phyloP scores from a whole-genome alignment of 2,797 vertebrate species.

The Tauraco hartlaubi region DNA sequence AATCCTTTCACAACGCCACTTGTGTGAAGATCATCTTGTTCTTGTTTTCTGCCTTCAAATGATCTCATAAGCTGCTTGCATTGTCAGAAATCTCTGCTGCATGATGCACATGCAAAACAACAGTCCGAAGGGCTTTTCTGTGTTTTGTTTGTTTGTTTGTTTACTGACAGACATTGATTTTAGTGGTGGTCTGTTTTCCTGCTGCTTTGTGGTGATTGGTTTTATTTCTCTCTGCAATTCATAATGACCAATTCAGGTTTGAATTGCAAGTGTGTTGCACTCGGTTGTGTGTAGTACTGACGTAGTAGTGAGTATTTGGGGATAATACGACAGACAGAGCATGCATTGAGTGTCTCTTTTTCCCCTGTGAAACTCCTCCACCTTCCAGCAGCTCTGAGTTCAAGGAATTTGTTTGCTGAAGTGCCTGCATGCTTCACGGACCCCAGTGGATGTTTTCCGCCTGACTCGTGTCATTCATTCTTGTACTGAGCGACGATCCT shows the following conservation, averaged over 20 bases:
- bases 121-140: not conserved
- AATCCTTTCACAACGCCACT: not conserved
- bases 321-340: not conserved
- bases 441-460: not conserved
- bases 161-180: not conserved
- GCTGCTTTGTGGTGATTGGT: not conserved
- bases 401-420: not conserved
- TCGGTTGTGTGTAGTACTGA: not conserved
- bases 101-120: not conserved
- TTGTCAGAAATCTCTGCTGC: not conserved
- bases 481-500: not conserved
- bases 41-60: not conserved
- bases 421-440: not conserved
- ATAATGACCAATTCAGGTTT: not conserved
- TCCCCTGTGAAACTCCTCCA: not conserved
- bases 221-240: slow-evolving; percentile 3
- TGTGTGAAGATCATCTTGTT: not conserved
- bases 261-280: not conserved
- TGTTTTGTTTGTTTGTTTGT: not conserved
- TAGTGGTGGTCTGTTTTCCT: not conserved
- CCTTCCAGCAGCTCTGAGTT: not conserved
- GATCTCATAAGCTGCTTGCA: not conserved
- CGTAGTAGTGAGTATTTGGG: not conserved
- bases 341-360: not conserved
- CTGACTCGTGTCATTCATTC: not conserved